These are phyloP conservation scores for Shinisaurus crocodilurus DNA, from an alignment of 2,113 vertebrate species.

Conservation along the genomic window DNA sequence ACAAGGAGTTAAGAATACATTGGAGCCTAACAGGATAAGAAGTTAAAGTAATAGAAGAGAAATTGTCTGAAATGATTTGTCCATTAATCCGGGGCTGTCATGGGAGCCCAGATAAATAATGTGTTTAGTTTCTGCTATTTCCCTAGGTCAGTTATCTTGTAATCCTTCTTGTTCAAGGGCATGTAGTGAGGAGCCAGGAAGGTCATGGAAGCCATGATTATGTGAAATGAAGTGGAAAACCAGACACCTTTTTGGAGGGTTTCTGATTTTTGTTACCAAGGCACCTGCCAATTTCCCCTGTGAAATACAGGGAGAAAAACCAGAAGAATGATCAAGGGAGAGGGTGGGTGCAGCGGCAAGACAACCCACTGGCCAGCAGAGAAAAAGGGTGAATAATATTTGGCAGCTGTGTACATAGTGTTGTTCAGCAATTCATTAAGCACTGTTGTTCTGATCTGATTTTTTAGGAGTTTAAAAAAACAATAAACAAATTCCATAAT, in stretches of 20 bases:
- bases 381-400: conserved; percentile 20
- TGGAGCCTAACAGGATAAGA: conserved; percentile 34
- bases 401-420: conserved; percentile 4
- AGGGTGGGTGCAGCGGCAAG: conserved; percentile 4
- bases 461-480: neutral
- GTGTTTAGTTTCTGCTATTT: conserved; percentile 57
- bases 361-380: conserved; percentile 5
- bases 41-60: conserved; percentile 33
- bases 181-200: conserved; percentile 29
- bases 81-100: conserved; percentile 32
- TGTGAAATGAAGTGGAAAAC: conserved; percentile 32
- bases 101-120: conserved; percentile 36
- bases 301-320: conserved; percentile 32
- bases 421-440: neutral
- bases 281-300: conserved; percentile 15
- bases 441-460: neutral
- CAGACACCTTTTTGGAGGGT: conserved; percentile 10
- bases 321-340: neutral
- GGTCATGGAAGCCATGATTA: conserved; percentile 37
- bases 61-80: conserved; percentile 38
- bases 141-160: conserved; percentile 19
- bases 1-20: conserved; percentile 44
- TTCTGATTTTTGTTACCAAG: conserved; percentile 19
- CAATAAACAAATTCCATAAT: neutral
- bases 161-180: conserved; percentile 12